Conservation (phyloP, 30 jellyfish, hydroid and myxozoan species). For the Mastigias papua region DNA sequence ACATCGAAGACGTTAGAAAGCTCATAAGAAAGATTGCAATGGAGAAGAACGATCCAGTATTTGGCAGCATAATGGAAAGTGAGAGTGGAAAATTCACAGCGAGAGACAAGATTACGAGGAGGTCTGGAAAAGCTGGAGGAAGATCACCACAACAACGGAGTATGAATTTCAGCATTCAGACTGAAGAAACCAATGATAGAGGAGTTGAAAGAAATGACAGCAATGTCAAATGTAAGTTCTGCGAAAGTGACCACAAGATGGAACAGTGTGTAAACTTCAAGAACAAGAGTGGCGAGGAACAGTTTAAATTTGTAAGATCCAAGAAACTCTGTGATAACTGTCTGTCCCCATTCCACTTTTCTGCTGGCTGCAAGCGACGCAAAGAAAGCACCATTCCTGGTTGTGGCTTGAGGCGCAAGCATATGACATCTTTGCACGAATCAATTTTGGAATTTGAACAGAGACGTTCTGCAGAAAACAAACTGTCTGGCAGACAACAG, state of each 20-base stretch:
- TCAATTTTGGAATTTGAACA: conserved; percentile 37
- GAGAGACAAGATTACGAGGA: not conserved
- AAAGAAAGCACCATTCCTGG: conserved; percentile 44
- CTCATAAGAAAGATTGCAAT: conserved; percentile 39
- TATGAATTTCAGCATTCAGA: conserved; percentile 33
- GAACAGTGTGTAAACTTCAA: conserved; percentile 39
- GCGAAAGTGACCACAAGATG: conserved; percentile 50
- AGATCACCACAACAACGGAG: not conserved
- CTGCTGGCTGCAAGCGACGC: conserved; percentile 55
- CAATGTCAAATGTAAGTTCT: conserved; percentile 19
- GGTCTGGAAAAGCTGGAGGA: not conserved
- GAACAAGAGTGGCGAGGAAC: conserved; percentile 25
- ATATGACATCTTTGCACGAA: conserved; percentile 28
- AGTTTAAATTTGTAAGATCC: conserved; percentile 14
- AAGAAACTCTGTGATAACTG: conserved; percentile 62
- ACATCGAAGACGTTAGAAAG: conserved; percentile 58
- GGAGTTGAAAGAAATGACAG: not conserved
- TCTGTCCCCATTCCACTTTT: conserved; percentile 31
- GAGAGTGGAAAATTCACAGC: no score
- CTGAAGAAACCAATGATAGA: not conserved
- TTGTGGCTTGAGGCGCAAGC: conserved; percentile 41
- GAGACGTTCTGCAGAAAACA: conserved; percentile 4
- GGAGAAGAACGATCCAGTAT: conserved; percentile 66
- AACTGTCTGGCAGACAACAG: not conserved
- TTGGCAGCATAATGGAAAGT: conserved; percentile 50